Base-by-base conservation (phyloP, 2,113 vertebrate species). In the Aptenodytes forsteri region DNA sequence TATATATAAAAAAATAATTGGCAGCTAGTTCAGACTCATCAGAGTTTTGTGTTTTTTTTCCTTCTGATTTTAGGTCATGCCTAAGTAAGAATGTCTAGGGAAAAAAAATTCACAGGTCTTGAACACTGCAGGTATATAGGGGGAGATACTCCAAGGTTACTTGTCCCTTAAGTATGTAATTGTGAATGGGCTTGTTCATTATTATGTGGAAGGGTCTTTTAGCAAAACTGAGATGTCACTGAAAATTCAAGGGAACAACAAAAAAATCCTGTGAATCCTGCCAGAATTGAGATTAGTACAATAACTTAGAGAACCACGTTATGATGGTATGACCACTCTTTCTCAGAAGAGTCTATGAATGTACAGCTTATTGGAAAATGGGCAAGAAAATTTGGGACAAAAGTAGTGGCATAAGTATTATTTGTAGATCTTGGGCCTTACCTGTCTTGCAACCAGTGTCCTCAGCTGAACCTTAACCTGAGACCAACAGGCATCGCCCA, bases 1-100 rank as follows among this genome's bases (percentile, higher is more conserved):
- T 34, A 49, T 56, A 34, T 34, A 56, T 26, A 29, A 27, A 25
- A 54, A 16, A 27, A 21, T 10, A 78, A 49, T 10, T 64, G 54
- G 5, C 30, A 79, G 12, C 18, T 87, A 64, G 50, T 56, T 66
- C 14, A 54, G 27, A 34, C 82, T 85, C 26, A 61, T 46, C 49
- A 17, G 10, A 38, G 7, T 4, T 2, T 0, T 40, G 5, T 3
- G 2, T 27, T 52, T 71, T 54, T 54, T 65, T 55, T 20, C 10
- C 3, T 75, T 85, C 30, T 70, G 27, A 1, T 3, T 16, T 71
- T 59, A 42, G 29, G 20, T 85, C 13, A 52, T 30, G 11, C 9
- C 10, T 23, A 44, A 83, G 14, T n/a, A 72, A n/a, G 7, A 65
- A 56, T 52, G 10, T 65, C 23, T 61, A 56, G 47, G 42, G 38